These are phyloP conservation scores for Drosophila azteca DNA, from an alignment of 1,140 invertebrate species.

Conservation along the genomic window DNA sequence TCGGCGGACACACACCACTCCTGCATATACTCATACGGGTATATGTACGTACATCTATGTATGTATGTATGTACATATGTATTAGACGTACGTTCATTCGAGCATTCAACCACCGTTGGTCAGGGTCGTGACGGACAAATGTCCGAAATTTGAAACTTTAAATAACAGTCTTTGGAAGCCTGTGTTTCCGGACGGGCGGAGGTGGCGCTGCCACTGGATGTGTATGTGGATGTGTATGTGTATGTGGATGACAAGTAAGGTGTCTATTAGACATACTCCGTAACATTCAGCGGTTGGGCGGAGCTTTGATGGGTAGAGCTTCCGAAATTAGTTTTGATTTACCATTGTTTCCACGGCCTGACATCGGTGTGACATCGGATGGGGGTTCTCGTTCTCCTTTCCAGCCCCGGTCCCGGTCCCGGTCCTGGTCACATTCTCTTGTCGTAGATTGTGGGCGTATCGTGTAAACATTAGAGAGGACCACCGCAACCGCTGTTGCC, in stretches of 20 bases:
- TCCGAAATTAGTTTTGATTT: slow-evolving; percentile 59
- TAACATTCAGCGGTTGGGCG: slow-evolving; percentile 39
- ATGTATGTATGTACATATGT: slow-evolving; percentile 16
- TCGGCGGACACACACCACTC: slow-evolving; percentile 17
- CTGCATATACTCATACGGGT: slow-evolving; percentile 5
- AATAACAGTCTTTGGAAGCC: slow-evolving; percentile 49
- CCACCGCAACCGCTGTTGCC: slow-evolving; percentile 41
- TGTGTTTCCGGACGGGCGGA: slow-evolving; percentile 10
- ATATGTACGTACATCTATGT: not conserved
- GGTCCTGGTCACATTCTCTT: slow-evolving; percentile 20
- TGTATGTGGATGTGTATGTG: too few species aligned
- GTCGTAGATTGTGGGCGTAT: slow-evolving; percentile 39
- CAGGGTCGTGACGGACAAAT: slow-evolving; percentile 69
- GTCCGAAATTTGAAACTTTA: slow-evolving; percentile 80
- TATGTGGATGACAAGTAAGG: not conserved
- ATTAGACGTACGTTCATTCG: slow-evolving; percentile 8
- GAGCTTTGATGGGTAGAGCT: slow-evolving; percentile 22
- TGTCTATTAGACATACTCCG: slow-evolving; percentile 14
- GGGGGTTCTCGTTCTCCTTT: not conserved
- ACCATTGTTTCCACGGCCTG: slow-evolving; percentile 41
- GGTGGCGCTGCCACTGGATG: too few species aligned
- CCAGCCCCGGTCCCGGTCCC: slow-evolving; percentile 1
- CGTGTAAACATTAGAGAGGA: slow-evolving; percentile 41
- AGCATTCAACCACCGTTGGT: slow-evolving; percentile 41
- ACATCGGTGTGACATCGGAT: slow-evolving; percentile 41